phyloP scores from a whole-genome alignment of 2,888 invertebrate species.

The Scaptomyza parva region DNA sequence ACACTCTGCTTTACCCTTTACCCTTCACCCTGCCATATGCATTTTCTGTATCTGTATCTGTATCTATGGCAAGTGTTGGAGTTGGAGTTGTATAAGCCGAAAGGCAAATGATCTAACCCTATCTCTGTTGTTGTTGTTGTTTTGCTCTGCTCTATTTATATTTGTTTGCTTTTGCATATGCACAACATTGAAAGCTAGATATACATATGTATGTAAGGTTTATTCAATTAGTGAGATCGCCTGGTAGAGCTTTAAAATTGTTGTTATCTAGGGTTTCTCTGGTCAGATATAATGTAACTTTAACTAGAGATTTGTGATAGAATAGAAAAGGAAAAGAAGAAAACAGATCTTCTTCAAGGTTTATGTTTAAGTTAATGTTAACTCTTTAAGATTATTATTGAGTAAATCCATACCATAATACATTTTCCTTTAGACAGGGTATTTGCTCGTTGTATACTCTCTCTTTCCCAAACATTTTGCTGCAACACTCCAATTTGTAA shows the following conservation, averaged over 20 bases:
- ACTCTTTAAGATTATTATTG: too few species aligned
- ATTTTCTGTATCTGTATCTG: conserved; percentile 31
- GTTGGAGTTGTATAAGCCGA: conserved; percentile 41
- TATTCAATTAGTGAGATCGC: not conserved
- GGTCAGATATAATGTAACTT: not conserved
- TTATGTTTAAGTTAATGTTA: not conserved
- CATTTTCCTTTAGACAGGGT: conserved; percentile 23
- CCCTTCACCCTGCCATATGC: conserved; percentile 23
- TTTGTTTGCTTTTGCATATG: conserved; percentile 21
- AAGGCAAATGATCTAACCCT: conserved; percentile 44
- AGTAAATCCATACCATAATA: too few species aligned
- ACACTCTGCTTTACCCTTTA: conserved; percentile 1
- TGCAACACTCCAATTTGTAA: conserved; percentile 38
- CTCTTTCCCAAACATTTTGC: not conserved
- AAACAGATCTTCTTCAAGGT: too few species aligned
- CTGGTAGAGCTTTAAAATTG: not conserved
- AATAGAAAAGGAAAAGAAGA: too few species aligned
- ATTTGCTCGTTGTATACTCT: conserved; percentile 8
- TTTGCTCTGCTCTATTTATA: conserved; percentile 7
- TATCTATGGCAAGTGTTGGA: conserved; percentile 14
- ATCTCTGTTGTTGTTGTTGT: too few species aligned
- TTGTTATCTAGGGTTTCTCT: not conserved
- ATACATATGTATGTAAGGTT: not conserved
- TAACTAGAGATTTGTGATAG: too few species aligned
- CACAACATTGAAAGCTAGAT: conserved; percentile 4